Evolutionary conservation across 2,888 invertebrate species (phyloP).

Genomic region (Panzeria rudis): DNA sequence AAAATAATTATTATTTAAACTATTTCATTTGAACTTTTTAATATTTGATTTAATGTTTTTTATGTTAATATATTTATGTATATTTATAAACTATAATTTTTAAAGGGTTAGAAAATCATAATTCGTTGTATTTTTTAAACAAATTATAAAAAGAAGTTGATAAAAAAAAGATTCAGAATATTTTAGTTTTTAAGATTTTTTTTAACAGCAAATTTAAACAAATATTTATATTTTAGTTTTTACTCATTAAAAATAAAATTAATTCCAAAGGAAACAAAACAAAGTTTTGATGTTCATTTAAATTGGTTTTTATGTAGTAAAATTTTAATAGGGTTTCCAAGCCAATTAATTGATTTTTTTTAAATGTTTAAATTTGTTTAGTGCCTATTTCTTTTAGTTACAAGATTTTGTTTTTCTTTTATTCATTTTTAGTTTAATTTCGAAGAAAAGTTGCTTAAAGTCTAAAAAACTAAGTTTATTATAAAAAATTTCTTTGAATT

Average conservation of each 20-base stretch:
- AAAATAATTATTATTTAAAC: slow-evolving; percentile 26
- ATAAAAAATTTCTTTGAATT: slow-evolving; percentile 54
- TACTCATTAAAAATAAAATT: neutral
- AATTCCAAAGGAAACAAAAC: slow-evolving; percentile 15
- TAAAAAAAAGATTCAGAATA: slow-evolving; percentile 19
- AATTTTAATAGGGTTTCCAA: slow-evolving; percentile 39
- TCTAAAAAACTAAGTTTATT: slow-evolving; percentile 64
- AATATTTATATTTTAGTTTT: neutral
- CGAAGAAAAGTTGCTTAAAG: slow-evolving; percentile 67
- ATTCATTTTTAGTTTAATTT: slow-evolving; percentile 50
- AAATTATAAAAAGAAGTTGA: neutral
- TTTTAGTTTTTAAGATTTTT: slow-evolving; percentile 13
- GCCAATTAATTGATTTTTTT: slow-evolving; percentile 64
- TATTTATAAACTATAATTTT: neutral
- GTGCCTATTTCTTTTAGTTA: slow-evolving; percentile 54
- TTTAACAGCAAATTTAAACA: slow-evolving; percentile 28
- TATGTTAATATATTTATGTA: neutral
- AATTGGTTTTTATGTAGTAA: slow-evolving; percentile 51
- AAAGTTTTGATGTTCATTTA: slow-evolving; percentile 22
- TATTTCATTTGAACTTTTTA: slow-evolving; percentile 62
- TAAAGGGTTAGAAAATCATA: slow-evolving; percentile 46
- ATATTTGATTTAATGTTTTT: slow-evolving; percentile 61
- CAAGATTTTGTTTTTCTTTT: slow-evolving; percentile 40
- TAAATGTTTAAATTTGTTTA: slow-evolving; percentile 22
- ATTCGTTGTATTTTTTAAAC: slow-evolving; percentile 54